phyloP scores from a whole-genome alignment of 37 sponge, comb jelly and placozoan species.

The Aphrocallistes beatrix region DNA sequence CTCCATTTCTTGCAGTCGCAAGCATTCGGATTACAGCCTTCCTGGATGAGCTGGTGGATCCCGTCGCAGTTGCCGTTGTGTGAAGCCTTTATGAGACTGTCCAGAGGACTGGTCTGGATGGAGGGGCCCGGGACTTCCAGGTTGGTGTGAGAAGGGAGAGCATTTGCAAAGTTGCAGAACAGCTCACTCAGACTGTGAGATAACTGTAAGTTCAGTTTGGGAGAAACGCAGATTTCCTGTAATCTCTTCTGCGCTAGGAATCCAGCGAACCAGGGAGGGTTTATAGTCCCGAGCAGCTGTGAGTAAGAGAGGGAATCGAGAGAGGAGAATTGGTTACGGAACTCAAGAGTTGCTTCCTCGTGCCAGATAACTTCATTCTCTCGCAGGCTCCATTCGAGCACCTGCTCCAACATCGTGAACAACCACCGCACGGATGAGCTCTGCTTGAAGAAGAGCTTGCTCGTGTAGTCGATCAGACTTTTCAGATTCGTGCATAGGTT shows the following conservation, averaged over 20 bases:
- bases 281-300: neutral
- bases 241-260: neutral
- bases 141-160: neutral
- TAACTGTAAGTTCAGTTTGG: neutral
- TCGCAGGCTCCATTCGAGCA: neutral
- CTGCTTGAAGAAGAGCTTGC: neutral
- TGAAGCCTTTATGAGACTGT: neutral
- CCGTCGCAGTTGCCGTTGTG: neutral
- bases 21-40: neutral
- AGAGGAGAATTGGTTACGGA: neutral
- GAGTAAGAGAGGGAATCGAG: neutral
- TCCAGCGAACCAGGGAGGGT: neutral
- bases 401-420: neutral
- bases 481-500: neutral
- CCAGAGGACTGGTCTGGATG: neutral
- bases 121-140: neutral
- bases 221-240: neutral
- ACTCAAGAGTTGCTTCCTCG: neutral
- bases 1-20: neutral
- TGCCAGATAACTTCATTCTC: neutral
- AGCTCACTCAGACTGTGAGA: neutral
- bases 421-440: neutral
- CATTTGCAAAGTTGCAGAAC: neutral
- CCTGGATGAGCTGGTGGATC: neutral
- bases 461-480: neutral